Evolutionary conservation across 2,888 invertebrate species (phyloP).

Genomic region (Auanema freiburgensis): DNA sequence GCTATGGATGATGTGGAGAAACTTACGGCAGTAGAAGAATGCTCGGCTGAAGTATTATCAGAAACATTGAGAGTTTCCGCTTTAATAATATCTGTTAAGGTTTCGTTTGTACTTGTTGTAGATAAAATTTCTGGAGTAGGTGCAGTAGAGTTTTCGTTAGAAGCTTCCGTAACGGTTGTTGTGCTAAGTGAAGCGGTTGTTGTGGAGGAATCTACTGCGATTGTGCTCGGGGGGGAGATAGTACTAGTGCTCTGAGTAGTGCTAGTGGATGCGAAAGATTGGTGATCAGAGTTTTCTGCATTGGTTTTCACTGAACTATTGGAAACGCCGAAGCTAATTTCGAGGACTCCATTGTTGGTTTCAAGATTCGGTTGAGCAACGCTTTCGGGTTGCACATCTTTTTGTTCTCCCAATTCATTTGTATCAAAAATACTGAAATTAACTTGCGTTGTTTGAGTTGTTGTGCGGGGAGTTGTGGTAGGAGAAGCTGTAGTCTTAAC

Average conservation of each 20-base stretch:
- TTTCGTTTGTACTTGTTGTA: slow-evolving; percentile 17
- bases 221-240: slow-evolving; percentile 4
- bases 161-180: slow-evolving; percentile 5
- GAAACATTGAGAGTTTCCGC: not conserved
- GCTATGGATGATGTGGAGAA: not conserved
- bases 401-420: too few relatives aligned
- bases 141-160: slow-evolving; percentile 12
- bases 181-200: slow-evolving; percentile 17
- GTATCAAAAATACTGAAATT: too few relatives aligned
- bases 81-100: slow-evolving; percentile 13
- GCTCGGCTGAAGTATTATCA: not conserved
- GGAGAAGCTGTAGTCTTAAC: slow-evolving; percentile 22
- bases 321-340: too few relatives aligned
- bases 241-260: slow-evolving; percentile 26
- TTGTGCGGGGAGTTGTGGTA: slow-evolving; percentile 20
- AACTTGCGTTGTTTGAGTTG: slow-evolving; percentile 33
- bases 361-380: not conserved
- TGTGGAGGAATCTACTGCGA: not conserved
- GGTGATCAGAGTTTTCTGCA: too few relatives aligned
- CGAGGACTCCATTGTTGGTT: too few relatives aligned
- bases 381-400: too few relatives aligned
- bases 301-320: too few relatives aligned
- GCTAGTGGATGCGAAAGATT: slow-evolving; percentile 19
- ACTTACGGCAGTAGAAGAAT: not conserved
- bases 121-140: slow-evolving; percentile 21